These are phyloP conservation scores for Brachyhypopomus gauderio DNA, from an alignment of 2,113 vertebrate genomes.

Conservation along the genomic window DNA sequence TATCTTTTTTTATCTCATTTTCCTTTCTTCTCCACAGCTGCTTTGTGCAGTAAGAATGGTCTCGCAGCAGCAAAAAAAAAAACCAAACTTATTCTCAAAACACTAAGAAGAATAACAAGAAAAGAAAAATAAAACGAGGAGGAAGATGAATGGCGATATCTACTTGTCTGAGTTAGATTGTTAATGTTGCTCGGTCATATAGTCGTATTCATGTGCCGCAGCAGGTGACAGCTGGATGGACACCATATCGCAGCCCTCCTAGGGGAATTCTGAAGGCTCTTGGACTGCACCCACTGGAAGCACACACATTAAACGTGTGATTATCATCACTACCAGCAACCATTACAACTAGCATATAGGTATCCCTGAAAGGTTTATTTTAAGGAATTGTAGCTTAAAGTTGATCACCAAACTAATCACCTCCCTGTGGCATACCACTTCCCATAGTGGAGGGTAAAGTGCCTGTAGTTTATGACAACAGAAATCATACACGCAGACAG, in stretches of 20 bases:
- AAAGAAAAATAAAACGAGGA: not conserved
- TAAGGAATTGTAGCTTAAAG: constrained; percentile 17
- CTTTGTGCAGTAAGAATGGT: not conserved
- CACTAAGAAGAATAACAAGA: too few species aligned
- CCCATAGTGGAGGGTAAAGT: not conserved
- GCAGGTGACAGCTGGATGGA: not conserved
- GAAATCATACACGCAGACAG: not conserved
- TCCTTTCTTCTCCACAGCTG: constrained; percentile 26
- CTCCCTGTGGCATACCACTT: not conserved
- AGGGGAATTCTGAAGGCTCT: not conserved
- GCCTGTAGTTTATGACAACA: not conserved
- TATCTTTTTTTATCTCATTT: constrained; percentile 57
- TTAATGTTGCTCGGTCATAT: not conserved
- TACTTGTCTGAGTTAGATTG: not conserved
- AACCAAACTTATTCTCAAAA: not conserved
- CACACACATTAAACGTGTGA: not conserved
- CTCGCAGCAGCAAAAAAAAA: constrained; percentile 10
- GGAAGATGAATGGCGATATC: not conserved
- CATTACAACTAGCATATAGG: not conserved
- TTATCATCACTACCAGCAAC: not conserved
- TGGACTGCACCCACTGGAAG: not conserved
- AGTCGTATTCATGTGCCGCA: not conserved
- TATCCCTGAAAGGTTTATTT: not conserved
- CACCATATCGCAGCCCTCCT: not conserved
- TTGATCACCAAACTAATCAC: constrained; percentile 12